A percentile compares a stretch with the other conserved stretches of the same genome.
Conservation (phyloP, 1,140 invertebrate genomes). For the Sarcophaga peregrina region DNA sequence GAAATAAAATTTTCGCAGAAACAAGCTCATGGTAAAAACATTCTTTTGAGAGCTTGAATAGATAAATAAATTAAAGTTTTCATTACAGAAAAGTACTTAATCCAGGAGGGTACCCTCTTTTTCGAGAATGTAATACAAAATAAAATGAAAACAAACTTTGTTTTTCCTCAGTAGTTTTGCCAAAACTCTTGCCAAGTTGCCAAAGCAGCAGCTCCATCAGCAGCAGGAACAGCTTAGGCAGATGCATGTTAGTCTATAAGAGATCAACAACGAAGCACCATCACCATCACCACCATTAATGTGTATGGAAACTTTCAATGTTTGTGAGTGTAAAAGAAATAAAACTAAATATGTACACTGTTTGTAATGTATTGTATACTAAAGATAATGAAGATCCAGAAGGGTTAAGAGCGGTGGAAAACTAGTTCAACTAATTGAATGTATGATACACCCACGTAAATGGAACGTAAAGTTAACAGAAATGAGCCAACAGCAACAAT, state of each 20-base stretch:
- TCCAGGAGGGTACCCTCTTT: background rate
- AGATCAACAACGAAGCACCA: background rate
- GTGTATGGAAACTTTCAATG: background rate
- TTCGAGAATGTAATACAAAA: background rate
- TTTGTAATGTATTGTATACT: background rate
- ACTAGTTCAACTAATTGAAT: conserved; percentile 31
- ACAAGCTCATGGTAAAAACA: conserved; percentile 17
- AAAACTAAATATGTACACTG: background rate
- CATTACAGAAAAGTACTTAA: conserved; percentile 25
- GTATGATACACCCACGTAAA: conserved; percentile 28
- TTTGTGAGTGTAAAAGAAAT: background rate
- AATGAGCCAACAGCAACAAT: background rate
- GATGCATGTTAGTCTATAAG: background rate
- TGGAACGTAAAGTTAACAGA: conserved; percentile 3
- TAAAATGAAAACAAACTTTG: background rate
- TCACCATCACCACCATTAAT: background rate
- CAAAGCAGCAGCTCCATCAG: background rate
- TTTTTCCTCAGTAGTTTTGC: background rate
- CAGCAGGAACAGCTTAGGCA: background rate
- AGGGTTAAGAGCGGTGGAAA: background rate
- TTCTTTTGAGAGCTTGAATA: conserved; percentile 9
- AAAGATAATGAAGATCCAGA: background rate
- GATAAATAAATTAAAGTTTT: conserved; percentile 40
- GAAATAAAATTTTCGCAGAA: conserved; percentile 23
- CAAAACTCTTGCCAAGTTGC: too few relatives aligned